Percentiles rank a stretch among this genome's conserved stretches.
Conservation (phyloP, 2,888 invertebrate genomes). For the Pyrrhosoma nymphula region DNA sequence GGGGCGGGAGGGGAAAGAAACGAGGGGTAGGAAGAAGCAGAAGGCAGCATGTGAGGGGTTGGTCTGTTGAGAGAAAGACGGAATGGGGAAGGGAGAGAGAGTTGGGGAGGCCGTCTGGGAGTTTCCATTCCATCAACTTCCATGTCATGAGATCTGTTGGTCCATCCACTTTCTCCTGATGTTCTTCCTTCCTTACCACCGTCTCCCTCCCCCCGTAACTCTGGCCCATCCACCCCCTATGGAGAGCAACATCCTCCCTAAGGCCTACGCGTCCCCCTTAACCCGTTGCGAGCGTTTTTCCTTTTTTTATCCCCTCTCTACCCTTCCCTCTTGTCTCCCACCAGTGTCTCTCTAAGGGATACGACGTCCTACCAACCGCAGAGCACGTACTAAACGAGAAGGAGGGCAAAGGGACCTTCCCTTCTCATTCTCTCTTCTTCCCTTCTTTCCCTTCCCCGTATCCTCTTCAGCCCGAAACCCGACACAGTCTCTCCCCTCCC, state of each 20-base stretch:
- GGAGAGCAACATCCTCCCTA: background rate
- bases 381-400: conserved; percentile 40
- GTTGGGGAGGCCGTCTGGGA: background rate
- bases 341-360: conserved; percentile 24
- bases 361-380: conserved; percentile 44
- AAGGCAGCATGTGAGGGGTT: too few species aligned
- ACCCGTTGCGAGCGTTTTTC: background rate
- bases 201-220: background rate
- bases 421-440: background rate
- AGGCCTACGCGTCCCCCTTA: background rate
- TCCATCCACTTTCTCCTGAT: conserved; percentile 52
- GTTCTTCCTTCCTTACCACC: background rate
- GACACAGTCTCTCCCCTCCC: background rate
- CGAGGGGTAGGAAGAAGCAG: background rate
- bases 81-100: background rate
- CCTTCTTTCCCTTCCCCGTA: background rate
- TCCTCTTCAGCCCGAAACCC: background rate
- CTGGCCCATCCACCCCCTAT: background rate
- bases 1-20: too few species aligned
- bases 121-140: conserved; percentile 52
- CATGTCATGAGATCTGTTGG: conserved; percentile 54
- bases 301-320: background rate
- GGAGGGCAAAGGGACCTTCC: background rate
- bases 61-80: background rate
- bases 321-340: background rate